Evolutionary conservation across 2,888 invertebrate species (phyloP), one percentile per base, ranked within the genome.

Genomic region (Mayetiola destructor): DNA sequence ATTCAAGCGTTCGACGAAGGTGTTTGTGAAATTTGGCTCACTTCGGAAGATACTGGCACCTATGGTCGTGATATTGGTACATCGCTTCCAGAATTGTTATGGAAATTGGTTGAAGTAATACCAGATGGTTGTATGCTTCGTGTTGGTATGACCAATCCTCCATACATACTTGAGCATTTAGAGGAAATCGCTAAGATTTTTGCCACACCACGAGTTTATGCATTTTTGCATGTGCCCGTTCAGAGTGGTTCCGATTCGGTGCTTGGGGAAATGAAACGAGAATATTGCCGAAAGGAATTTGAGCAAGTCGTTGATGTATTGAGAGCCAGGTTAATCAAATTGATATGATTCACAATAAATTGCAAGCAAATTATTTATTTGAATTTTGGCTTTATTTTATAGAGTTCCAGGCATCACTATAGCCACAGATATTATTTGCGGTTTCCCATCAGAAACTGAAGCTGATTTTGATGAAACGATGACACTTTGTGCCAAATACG

Each of bases 121-220:
- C 72, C 72, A 0, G 72, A 80, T 39, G 83, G 84, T 8, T 88
- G 88, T 63, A 79, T 87, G 70, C 77, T 93, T 65, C 78, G 95
- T 54, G 77, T 96, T 30, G 99, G 97, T 14, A 99, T 97, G 93
- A 97, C 96, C 55, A 97, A 97, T 76, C 97, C 97, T 0, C 97
- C 97, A 0, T 99, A 99, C 69, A 97, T 99, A 59, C 74, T 96
- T 58, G 94, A 97, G 64, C 93, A 97, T 69, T 73, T 97, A 21
- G 83, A 87, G 70, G 88, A 92, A 67, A 88, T 97, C 57, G 84
- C 91, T 1, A 80, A 82, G 66, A 88, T 96, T 62, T 77, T 97
- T 70, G 76, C 77, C 56, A 91, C 95, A 70, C 90, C 92, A 0
- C 75, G 87, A 59, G 95, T 97, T 0, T 97, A 97, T 68, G 82